Conservation (phyloP, 2,113 vertebrate genomes). For the Cyphomyrus discorhynchus region DNA sequence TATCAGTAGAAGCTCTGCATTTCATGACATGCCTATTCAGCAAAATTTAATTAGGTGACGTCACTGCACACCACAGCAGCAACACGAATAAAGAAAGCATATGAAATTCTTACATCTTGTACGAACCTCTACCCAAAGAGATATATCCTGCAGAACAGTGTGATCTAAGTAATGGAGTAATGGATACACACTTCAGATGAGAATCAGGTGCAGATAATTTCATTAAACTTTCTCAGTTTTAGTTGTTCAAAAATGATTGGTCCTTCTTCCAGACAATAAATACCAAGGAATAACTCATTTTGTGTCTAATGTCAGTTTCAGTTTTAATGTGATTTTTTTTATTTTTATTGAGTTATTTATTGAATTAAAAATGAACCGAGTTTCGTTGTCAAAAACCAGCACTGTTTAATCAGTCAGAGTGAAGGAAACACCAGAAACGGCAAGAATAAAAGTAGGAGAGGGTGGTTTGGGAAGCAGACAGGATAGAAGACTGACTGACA, state of each 20-base stretch:
- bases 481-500: background rate
- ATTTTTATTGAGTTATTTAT: background rate
- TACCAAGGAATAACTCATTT: background rate
- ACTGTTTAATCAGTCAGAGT: background rate
- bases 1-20: background rate
- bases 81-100: background rate
- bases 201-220: background rate
- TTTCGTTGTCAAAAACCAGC: background rate
- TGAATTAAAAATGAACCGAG: background rate
- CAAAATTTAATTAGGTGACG: background rate
- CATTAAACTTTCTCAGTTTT: background rate
- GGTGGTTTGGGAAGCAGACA: background rate
- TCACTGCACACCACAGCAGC: background rate
- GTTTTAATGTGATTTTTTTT: background rate
- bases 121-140: background rate
- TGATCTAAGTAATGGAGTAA: background rate
- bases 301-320: background rate
- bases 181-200: background rate
- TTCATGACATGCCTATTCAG: background rate
- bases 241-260: background rate
- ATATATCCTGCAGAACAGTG: background rate
- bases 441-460: background rate
- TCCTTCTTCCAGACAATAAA: background rate
- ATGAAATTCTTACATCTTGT: background rate
- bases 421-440: background rate